Evolutionary conservation across 2,797 vertebrate species (phyloP), one percentile per base, ranked within the genome.

Genomic region (Naso thynnoides): DNA sequence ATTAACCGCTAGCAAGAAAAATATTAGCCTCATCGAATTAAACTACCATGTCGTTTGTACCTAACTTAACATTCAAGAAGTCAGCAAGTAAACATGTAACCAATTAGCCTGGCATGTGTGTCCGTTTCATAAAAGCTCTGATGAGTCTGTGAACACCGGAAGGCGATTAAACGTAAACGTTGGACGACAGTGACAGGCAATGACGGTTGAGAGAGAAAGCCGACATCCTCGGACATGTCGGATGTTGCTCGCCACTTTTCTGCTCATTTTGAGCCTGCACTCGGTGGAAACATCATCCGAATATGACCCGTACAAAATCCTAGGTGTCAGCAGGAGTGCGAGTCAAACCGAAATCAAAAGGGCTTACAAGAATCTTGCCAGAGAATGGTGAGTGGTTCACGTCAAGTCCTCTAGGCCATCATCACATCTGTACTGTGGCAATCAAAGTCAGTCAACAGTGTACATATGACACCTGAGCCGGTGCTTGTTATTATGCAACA

Each of bases 351-450:
- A 98, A 74, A 96, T 98, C 84, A 97, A 97, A 86, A 96, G 92
- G 82, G 96, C 95, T 0, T 98, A 98, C 92, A 98, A 98, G 92
- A 95, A 87, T 73, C 95, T 97, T 0, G 97, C 94, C 67, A 95
- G 94, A 73, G 96, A 97, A 90, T 98, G 97, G 97, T 98, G 93
- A 94, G 96, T 85, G 59, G 75, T 44, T 50, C 23, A 78, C 45
- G 44, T 19, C 39, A 9, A 0, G 62, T 21, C 39, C 54, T 8
- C 24, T 0, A 64, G 62, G 61, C 56, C 29, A 29, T 69, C n/a
- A n/a, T 69, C n/a, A n/a, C 67, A 14, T 24, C 11, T 15, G 3
- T 5, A 8, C 41, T 58, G 49, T 2, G 31, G 19, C 31, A 29
- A 18, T 14, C 31, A 3, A 13, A 2, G 15, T 27, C 23, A 27